Evolutionary conservation across 2,888 invertebrate genomes (phyloP), one percentile per base, ranked within the genome.

Genomic region (Selenia dentaria): DNA sequence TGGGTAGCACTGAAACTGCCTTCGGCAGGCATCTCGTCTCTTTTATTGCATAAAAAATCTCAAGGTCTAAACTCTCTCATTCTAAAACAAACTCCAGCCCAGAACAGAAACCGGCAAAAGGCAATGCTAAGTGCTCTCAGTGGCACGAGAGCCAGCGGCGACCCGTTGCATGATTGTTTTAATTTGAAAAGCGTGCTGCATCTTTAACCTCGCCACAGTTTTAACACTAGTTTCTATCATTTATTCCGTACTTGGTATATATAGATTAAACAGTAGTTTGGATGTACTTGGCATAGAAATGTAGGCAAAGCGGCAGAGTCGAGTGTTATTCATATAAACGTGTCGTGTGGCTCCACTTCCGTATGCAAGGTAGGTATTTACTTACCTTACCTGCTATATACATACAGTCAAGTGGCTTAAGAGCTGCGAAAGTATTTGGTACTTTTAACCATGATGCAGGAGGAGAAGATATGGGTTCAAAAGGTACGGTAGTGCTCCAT

Each of bases 121-220:
- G 40, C 38, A 41, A 27, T 25, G 13, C 42, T 24, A 41, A 53
- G 42, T 37, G 52, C 43, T 34, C 56, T 52, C 39, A 38, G 49
- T 18, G 6, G 38, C 47, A 51, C 43, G 25, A 55, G 55, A 38
- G 46, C 34, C 27, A 39, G 40, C 40, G 49, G 49, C 47, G 52
- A 47, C 34, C 42, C 49, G 45, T 51, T 51, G 43, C 42, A 35
- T 51, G 46, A 45, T 50, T 55, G n/a, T 49, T 51, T 53, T 45
- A 52, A 57, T 53, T 51, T 51, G 32, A 43, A 53, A 52, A 41
- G 42, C 42, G 40, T 32, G 39, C 24, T 36, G 44, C 33, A 41
- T 37, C 37, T 28, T 34, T 28, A n/a, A 8, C 22, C 8, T 22
- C 2, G 22, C 8, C 8, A 22, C 22, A 22, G 22, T 4, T 4